Evolutionary conservation across 2,888 invertebrate genomes (phyloP).

Genomic region (Cheilosia variabilis): DNA sequence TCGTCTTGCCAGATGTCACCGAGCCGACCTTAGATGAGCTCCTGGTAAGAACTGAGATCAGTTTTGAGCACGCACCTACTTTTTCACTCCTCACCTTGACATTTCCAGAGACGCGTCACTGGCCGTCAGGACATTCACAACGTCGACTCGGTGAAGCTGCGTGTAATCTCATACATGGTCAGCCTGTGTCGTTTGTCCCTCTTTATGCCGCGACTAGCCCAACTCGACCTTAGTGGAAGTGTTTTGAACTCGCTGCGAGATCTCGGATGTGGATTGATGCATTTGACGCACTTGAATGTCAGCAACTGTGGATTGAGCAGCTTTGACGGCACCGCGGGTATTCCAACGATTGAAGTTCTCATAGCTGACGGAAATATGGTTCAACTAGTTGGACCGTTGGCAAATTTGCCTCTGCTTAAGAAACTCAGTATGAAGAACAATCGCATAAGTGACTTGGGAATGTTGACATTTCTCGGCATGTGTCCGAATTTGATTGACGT

Average conservation of each 20-base stretch:
- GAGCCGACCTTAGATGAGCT: conserved; percentile 86
- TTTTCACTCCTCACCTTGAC: conserved; percentile 12
- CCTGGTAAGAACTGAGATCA: conserved; percentile 83
- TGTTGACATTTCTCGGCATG: conserved; percentile 81
- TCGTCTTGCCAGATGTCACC: conserved; percentile 84
- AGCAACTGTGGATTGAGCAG: conserved; percentile 87
- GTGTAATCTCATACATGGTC: conserved; percentile 87
- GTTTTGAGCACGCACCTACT: not conserved
- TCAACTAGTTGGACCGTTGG: conserved; percentile 86
- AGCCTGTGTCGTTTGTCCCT: conserved; percentile 87
- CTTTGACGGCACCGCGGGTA: conserved; percentile 88
- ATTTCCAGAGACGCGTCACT: conserved; percentile 83
- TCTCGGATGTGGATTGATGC: conserved; percentile 87
- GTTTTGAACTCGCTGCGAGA: conserved; percentile 88
- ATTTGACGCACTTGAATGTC: conserved; percentile 84
- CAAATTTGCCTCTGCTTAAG: conserved; percentile 84
- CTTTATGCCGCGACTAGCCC: conserved; percentile 86
- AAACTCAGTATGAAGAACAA: conserved; percentile 83
- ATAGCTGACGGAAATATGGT: conserved; percentile 87
- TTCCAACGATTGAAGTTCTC: conserved; percentile 86
- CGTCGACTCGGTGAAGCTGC: conserved; percentile 86
- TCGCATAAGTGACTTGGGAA: conserved; percentile 81
- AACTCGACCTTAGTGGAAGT: conserved; percentile 88
- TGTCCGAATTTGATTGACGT: conserved; percentile 85
- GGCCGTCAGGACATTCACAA: conserved; percentile 84